Conservation (phyloP, 2,888 invertebrate species). For the Eupithecia dodoneata region DNA sequence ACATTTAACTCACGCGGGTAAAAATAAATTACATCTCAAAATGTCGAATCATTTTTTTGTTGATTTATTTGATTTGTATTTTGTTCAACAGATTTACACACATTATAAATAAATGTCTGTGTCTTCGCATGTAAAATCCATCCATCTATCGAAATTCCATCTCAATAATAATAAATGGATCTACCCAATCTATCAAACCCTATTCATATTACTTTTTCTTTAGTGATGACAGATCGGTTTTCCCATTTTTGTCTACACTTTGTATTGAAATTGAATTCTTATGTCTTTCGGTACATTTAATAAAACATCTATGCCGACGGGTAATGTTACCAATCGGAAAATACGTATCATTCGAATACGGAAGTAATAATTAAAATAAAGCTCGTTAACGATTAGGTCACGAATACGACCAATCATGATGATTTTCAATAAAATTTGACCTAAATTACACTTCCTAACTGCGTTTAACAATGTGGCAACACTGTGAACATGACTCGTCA, state of each 20-base stretch:
- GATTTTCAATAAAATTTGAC: constrained; percentile 38
- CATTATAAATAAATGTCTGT: too few relatives aligned
- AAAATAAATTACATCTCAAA: background rate
- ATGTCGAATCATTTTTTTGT: background rate
- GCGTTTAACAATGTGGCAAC: constrained; percentile 21
- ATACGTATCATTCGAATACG: constrained; percentile 1
- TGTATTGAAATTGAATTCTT: background rate
- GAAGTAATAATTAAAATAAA: constrained; percentile 8
- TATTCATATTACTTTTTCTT: background rate
- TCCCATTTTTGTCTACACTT: background rate
- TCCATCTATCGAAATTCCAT: background rate
- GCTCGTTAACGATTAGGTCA: background rate
- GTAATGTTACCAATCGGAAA: background rate
- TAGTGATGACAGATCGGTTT: background rate
- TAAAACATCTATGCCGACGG: background rate
- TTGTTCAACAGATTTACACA: too few relatives aligned
- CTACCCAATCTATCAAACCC: background rate
- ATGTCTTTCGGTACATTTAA: background rate
- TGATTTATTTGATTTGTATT: too few relatives aligned
- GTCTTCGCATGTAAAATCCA: background rate
- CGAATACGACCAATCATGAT: constrained; percentile 18
- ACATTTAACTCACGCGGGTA: background rate
- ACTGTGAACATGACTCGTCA: constrained; percentile 31
- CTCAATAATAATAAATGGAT: background rate
- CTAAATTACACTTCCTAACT: constrained; percentile 36